A percentile compares a stretch with the other conserved stretches of the same genome.
Evolutionary conservation across 1,140 invertebrate species (phyloP).

Genomic region (Ceratina japonica): DNA sequence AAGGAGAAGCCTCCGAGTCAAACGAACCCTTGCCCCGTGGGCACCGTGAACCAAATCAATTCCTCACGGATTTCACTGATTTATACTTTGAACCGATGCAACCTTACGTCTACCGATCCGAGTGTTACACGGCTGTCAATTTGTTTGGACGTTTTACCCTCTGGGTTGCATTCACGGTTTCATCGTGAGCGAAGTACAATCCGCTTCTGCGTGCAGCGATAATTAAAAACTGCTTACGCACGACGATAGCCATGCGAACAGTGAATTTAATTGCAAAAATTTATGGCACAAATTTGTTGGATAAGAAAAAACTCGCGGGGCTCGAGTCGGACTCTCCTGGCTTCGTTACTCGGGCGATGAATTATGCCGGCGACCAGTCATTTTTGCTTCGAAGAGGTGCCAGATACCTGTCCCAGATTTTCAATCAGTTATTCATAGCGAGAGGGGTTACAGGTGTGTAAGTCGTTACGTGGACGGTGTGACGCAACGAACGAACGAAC

Average conservation of each 20-base stretch:
- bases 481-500: background rate
- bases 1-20: background rate
- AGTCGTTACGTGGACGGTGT: background rate
- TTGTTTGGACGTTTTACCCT: background rate
- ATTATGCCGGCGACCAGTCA: too few species aligned
- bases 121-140: background rate
- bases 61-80: slow-evolving; percentile 36
- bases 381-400: background rate
- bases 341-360: too few species aligned
- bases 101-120: too few species aligned
- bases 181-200: background rate
- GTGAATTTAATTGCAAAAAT: too few species aligned
- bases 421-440: slow-evolving; percentile 22
- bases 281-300: too few species aligned
- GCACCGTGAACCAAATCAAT: slow-evolving; percentile 43
- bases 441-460: slow-evolving; percentile 3
- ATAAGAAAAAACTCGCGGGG: too few species aligned
- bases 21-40: slow-evolving; percentile 15
- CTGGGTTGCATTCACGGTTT: background rate
- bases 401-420: slow-evolving; percentile 19
- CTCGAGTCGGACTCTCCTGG: too few species aligned
- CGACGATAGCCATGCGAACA: too few species aligned
- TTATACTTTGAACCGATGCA: slow-evolving; percentile 15
- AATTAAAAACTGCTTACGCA: too few species aligned
- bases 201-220: too few species aligned